phyloP scores from a whole-genome alignment of 2,113 vertebrate species.

The Crotalus helleri region DNA sequence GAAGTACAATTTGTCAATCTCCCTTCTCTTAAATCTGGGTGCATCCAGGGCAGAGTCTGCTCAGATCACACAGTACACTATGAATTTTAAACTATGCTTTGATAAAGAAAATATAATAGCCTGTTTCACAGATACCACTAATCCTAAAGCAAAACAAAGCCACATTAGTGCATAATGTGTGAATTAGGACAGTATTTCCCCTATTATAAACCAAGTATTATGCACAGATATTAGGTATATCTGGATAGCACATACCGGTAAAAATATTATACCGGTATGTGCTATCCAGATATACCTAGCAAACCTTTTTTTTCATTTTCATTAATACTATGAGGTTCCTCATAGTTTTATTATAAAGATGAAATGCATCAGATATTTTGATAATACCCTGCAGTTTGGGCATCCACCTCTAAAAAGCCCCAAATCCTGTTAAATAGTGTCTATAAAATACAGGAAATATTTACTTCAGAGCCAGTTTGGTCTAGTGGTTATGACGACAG shows the following conservation, averaged over 20 bases:
- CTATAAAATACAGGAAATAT: background rate
- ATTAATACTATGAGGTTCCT: background rate
- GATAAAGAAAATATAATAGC: background rate
- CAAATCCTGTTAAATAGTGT: background rate
- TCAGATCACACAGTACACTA: background rate
- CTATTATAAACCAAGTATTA: background rate
- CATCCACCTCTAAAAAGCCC: background rate
- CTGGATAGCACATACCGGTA: no score
- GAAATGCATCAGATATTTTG: constrained; percentile 8
- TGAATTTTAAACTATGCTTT: background rate
- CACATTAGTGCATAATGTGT: background rate
- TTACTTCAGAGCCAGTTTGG: constrained; percentile 3
- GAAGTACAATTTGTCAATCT: background rate
- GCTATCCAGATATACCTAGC: background rate
- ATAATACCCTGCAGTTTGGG: background rate
- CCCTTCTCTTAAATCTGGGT: background rate
- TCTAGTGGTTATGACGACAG: background rate
- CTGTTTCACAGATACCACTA: background rate
- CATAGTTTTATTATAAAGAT: background rate
- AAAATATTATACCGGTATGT: background rate
- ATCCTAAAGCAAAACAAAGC: background rate
- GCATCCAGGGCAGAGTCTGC: background rate
- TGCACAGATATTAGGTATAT: no score
- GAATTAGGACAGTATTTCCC: background rate
- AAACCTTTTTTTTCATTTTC: background rate